Conservation (phyloP, 2,888 invertebrate species). For the Drosophila prostipennis region DNA sequence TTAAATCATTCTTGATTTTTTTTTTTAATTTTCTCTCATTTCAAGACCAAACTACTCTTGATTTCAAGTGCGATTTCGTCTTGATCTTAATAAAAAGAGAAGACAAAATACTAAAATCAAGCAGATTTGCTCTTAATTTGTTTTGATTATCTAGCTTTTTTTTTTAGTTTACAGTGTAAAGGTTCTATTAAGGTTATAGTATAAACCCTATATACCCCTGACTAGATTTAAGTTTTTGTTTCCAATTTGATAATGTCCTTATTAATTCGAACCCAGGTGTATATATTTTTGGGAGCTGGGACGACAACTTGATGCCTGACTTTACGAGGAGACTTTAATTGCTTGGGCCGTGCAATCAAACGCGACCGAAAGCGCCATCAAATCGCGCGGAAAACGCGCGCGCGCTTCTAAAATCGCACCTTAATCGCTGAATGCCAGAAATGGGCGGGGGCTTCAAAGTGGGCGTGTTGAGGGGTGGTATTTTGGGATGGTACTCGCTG, state of each 20-base stretch:
- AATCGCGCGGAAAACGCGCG: slow-evolving; percentile 71
- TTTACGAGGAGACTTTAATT: slow-evolving; percentile 72
- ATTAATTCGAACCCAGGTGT: not conserved
- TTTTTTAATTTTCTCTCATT: no score
- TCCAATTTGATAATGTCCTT: not conserved
- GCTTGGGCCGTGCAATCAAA: slow-evolving; percentile 65
- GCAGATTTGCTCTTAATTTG: no score
- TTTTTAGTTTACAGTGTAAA: no score
- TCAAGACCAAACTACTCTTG: no score
- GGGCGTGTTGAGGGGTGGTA: not conserved
- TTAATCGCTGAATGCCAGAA: slow-evolving; percentile 41
- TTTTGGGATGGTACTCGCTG: slow-evolving; percentile 8
- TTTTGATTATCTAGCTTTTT: no score
- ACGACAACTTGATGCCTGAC: slow-evolving; percentile 48
- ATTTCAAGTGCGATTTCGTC: no score
- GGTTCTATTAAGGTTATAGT: no score
- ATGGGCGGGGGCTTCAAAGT: not conserved
- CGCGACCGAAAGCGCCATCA: slow-evolving; percentile 69
- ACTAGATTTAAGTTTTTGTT: no score
- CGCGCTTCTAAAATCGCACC: slow-evolving; percentile 59
- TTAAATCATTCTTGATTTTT: no score
- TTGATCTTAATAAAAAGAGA: no score
- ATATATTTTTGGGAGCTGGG: not conserved
- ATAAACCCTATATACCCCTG: no score
- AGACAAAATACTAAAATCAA: no score